These are phyloP conservation scores for Gobiocypris rarus DNA, from an alignment of 2,113 vertebrate genomes.

Conservation along the genomic window DNA sequence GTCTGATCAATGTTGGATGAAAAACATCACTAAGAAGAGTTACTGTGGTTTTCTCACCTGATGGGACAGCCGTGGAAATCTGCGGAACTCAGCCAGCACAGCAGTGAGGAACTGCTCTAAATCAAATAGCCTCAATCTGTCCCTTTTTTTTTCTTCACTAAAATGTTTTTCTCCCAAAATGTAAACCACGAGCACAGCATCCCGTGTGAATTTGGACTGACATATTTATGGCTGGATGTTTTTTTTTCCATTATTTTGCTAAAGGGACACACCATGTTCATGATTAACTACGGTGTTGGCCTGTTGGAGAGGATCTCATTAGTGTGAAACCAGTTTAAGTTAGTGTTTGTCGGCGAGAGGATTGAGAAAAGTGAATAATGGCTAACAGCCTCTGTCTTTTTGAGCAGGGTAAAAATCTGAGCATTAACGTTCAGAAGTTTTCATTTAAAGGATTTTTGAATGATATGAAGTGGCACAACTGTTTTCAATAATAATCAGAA, in stretches of 20 bases:
- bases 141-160: not conserved
- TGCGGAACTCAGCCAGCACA: not conserved
- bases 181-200: conserved; percentile 1
- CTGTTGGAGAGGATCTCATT: not conserved
- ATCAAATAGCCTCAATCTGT: not conserved
- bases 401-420: too few relatives aligned
- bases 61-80: not conserved
- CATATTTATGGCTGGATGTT: not conserved
- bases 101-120: not conserved
- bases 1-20: not conserved
- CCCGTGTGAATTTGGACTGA: not conserved
- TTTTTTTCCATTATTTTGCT: not conserved
- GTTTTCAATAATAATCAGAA: too few relatives aligned
- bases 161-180: not conserved
- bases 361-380: not conserved
- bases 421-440: too few relatives aligned
- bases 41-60: not conserved
- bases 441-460: too few relatives aligned
- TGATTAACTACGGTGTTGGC: not conserved
- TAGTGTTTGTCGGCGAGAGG: not conserved
- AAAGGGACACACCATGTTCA: not conserved
- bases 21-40: not conserved
- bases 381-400: not conserved
- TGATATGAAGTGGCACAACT: too few relatives aligned
- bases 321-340: not conserved